phyloP scores from a whole-genome alignment of 2,888 invertebrate genomes.

The Cerceris ruficornis region DNA sequence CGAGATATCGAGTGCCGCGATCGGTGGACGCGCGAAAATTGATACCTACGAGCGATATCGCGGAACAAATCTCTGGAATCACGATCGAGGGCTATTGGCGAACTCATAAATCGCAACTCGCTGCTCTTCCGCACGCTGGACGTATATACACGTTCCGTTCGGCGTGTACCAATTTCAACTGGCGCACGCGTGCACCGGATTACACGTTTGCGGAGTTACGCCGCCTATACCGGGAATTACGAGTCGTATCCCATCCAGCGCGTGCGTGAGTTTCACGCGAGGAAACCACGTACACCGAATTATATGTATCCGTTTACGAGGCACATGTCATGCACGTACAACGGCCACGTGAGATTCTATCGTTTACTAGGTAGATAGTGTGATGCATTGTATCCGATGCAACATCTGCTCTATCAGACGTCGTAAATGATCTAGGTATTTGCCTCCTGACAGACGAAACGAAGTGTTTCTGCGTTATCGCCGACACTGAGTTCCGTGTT shows the following conservation, averaged over 20 bases:
- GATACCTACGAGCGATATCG: conserved; percentile 51
- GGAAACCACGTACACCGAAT: conserved; percentile 34
- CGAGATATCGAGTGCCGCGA: conserved; percentile 24
- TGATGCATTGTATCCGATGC: conserved; percentile 34
- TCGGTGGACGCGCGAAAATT: conserved; percentile 56
- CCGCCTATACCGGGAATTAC: conserved; percentile 28
- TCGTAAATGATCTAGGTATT: conserved; percentile 42
- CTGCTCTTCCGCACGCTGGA: conserved; percentile 1
- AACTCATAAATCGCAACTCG: conserved; percentile 50
- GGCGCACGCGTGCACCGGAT: neutral
- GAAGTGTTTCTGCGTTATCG: neutral
- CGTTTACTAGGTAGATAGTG: conserved; percentile 29
- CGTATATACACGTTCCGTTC: neutral
- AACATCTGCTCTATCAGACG: conserved; percentile 42
- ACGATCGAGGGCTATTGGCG: conserved; percentile 55
- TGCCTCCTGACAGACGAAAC: conserved; percentile 16
- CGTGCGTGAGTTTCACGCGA: conserved; percentile 19
- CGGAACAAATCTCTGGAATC: conserved; percentile 60
- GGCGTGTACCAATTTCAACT: conserved; percentile 5
- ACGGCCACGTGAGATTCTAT: conserved; percentile 53
- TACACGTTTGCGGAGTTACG: conserved; percentile 23
- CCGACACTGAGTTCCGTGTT: neutral
- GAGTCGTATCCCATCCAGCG: conserved; percentile 23
- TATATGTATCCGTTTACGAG: conserved; percentile 52
- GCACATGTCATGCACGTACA: conserved; percentile 25